Evolutionary conservation across 2,113 vertebrate species (phyloP), one percentile per base, ranked within the genome.

Genomic region (Chaetura pelagica): DNA sequence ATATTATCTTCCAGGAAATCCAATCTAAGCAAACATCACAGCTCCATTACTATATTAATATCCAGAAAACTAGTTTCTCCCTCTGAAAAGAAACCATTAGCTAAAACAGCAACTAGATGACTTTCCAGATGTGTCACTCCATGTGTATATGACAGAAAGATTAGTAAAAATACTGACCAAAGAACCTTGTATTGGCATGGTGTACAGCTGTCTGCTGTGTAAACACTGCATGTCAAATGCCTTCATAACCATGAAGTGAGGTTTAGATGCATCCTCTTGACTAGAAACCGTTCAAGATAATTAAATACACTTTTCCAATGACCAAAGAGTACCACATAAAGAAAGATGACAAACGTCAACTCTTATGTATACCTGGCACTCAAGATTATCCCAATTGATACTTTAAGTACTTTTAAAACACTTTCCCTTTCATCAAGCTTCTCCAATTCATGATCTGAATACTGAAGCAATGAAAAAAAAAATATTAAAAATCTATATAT

Each of bases 1-100:
- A 88, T 32, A 35, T 35, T 90, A 63, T 67, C 62, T 93, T 84
- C 78, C 42, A 66, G 38, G 55, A 95, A 96, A 92, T 59, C 20
- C 22, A 66, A 61, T n/a, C 78, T 85, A 69, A 78, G 58, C 29
- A 92, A 77, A 87, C 22, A 51, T 27, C 55, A 67, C 32, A 35
- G 10, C 57, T 78, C 29, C 52, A 87, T 34, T 89, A 42, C 38
- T 85, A 78, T 71, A 81, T 89, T 68, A 84, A 72, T 59, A 84
- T 6, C 42, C 27, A 91, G n/a, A 79, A 85, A 67, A 42, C 1
- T 1, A 83, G 30, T 73, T 42, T 46, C 35, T 80, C 24, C 27
- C 24, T 74, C 51, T 38, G 29, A 49, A 93, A 93, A 83, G 4
- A 85, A 73, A 32, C 13, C 0, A n/a, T 42, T 59, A 74, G 22